phyloP scores from a whole-genome alignment of 2,113 vertebrate genomes.

The Nibea coibor region DNA sequence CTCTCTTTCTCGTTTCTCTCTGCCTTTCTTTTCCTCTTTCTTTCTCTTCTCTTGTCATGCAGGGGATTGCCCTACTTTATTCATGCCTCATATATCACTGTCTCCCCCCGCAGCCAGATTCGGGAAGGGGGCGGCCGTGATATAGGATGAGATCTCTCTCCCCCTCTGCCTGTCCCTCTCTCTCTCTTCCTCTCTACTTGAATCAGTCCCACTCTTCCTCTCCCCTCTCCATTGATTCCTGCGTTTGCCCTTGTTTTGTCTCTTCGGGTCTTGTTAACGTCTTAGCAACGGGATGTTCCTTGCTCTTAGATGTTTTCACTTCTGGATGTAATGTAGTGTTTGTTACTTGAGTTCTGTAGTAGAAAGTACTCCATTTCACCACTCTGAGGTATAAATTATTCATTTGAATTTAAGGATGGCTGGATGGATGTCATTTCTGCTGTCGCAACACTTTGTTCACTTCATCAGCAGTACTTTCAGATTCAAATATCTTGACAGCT shows the following conservation, averaged over 20 bases:
- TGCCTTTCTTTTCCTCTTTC: constrained; percentile 1
- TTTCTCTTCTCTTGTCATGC: constrained; percentile 38
- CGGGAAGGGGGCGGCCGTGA: constrained; percentile 9
- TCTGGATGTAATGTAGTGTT: not conserved
- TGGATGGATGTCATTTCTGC: not conserved
- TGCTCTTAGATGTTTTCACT: not conserved
- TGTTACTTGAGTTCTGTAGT: not conserved
- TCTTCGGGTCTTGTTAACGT: constrained; percentile 43
- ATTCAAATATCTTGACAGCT: not conserved
- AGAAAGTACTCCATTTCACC: not conserved
- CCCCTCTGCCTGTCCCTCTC: not conserved
- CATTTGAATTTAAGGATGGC: not conserved
- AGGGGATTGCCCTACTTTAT: constrained; percentile 67
- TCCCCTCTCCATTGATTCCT: constrained; percentile 14
- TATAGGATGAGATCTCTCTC: constrained; percentile 33
- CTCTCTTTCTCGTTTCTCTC: constrained; percentile 4
- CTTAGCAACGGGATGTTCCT: not conserved
- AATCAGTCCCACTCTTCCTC: constrained; percentile 5
- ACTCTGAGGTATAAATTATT: constrained; percentile 5
- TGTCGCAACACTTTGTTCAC: not conserved
- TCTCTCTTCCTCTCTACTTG: constrained; percentile 4
- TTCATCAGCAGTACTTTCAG: not conserved
- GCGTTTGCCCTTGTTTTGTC: constrained; percentile 22
- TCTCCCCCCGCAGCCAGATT: constrained; percentile 34
- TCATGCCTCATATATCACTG: constrained; percentile 61